Conservation (phyloP, 2,888 invertebrate genomes). For the Xestia rhomboidea region DNA sequence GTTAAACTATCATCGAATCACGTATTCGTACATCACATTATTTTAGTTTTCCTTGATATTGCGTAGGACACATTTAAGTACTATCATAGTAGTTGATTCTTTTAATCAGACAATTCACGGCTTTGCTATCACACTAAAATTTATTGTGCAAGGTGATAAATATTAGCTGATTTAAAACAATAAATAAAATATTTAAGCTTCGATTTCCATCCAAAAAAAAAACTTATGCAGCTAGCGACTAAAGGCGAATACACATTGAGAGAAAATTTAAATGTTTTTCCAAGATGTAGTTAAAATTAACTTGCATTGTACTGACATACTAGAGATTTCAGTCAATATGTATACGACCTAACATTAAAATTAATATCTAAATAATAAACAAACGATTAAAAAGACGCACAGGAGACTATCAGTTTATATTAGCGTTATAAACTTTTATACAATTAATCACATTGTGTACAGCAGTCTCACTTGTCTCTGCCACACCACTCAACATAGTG, state of each 20-base stretch:
- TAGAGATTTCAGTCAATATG: constrained; percentile 55
- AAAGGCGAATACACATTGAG: constrained; percentile 65
- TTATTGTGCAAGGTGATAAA: constrained; percentile 63
- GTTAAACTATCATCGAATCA: constrained; percentile 44
- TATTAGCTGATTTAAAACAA: constrained; percentile 55
- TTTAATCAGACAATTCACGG: constrained; percentile 39
- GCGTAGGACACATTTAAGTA: constrained; percentile 62
- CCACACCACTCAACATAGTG: constrained; percentile 27
- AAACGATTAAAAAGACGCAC: constrained; percentile 63
- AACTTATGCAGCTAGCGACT: constrained; percentile 66
- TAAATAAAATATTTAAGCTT: constrained; percentile 56
- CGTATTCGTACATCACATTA: constrained; percentile 58
- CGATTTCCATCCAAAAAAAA: constrained; percentile 52
- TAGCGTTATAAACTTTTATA: constrained; percentile 71
- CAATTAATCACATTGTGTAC: constrained; percentile 77
- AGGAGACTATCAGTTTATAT: constrained; percentile 71
- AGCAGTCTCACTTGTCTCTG: constrained; percentile 69
- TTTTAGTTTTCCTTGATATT: constrained; percentile 55
- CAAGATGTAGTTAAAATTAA: constrained; percentile 15
- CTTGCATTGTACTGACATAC: constrained; percentile 6
- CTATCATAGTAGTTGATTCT: constrained; percentile 47
- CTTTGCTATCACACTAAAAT: constrained; percentile 41
- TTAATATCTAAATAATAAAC: constrained; percentile 62
- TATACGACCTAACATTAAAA: constrained; percentile 62
- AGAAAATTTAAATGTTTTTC: constrained; percentile 14